Percentiles rank a stretch among this genome's conserved stretches.
Evolutionary conservation across 2,797 vertebrate genomes (phyloP).

Genomic region (Fistularia tabacaria): DNA sequence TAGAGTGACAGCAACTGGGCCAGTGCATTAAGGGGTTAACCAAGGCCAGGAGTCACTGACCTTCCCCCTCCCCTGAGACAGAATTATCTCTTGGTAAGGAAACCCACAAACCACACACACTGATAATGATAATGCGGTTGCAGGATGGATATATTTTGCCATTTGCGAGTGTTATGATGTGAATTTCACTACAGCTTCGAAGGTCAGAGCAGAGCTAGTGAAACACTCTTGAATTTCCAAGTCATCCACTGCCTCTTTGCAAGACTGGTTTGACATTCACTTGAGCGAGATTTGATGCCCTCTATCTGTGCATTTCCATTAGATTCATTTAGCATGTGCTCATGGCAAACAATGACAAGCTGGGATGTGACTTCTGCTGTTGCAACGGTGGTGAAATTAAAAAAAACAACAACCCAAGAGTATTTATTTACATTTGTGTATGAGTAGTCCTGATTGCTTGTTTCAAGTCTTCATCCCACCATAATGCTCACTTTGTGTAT

Average conservation of each 20-base stretch:
- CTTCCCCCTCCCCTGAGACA: constrained; percentile 59
- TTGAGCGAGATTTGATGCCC: constrained; percentile 11
- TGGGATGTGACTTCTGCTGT: too few species aligned
- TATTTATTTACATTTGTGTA: too few species aligned
- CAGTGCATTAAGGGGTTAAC: constrained; percentile 77
- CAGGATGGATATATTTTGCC: constrained; percentile 43
- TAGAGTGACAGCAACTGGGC: constrained; percentile 72
- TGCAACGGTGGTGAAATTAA: too few species aligned
- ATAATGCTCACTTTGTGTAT: too few species aligned
- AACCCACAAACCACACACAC: constrained; percentile 32
- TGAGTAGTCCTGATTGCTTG: too few species aligned
- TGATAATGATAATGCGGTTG: constrained; percentile 57
- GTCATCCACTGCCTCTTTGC: constrained; percentile 27
- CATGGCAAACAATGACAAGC: too few species aligned
- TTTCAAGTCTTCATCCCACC: too few species aligned
- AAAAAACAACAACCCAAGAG: too few species aligned
- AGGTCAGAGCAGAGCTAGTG: constrained; percentile 26
- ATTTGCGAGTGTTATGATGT: constrained; percentile 47
- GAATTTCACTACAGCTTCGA: constrained; percentile 34
- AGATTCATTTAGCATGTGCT: too few species aligned
- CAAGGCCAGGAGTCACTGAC: constrained; percentile 70
- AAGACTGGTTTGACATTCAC: constrained; percentile 3
- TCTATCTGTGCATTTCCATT: too few species aligned
- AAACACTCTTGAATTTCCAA: constrained; percentile 15
- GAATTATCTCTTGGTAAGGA: constrained; percentile 57